Base-by-base conservation (phyloP, 1,140 invertebrate genomes). In the Chionoecetes opilio region DNA sequence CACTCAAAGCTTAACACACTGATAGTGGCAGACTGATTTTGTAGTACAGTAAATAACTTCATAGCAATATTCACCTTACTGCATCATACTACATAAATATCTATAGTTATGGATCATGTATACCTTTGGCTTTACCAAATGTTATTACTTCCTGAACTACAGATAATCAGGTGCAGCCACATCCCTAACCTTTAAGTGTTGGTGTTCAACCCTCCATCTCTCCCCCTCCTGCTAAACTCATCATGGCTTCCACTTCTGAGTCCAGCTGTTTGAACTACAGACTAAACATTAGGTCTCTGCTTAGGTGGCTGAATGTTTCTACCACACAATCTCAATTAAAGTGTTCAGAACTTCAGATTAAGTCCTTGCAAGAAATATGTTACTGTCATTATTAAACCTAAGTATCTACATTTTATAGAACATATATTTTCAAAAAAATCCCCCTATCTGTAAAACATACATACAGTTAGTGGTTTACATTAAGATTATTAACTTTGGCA, bases 201-300 rank as follows among this genome's bases (percentile, higher is more conserved):
- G 32, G 35, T 6, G 35, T 21, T 88, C 87, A 88, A 88, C 87
- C 35, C 6, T 75, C 35, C 35, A n/a, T 63, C 14, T 91, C 6
- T 91, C 35, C 41, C 29, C 32, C n/a, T 32, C 35, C 53, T 82
- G 91, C 91, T 82, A 92, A 35, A 32, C 6, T 92, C 34, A 92
- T 26, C 91, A 92, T 92, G 53, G 53, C 35, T 34, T 82, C 63
- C 53, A 92, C 91, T 0, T 92, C 91, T 21, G 53, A 82, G 35
- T 92, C 91, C 91, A 82, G 82, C 63, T 92, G 31, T 82, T 34
- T 92, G 63, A 92, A 92, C 91, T 82, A n/a, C 91, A 92, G 32
- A 82, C 63, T 82, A 32, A 2, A 26, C 11, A 35, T 82, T 41
- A 82, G 82, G 31, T 75, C n/a, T 26, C 87, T 41, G n/a, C 35